Evolutionary conservation across 2,888 invertebrate genomes (phyloP), one percentile per base, ranked within the genome.

Genomic region (Acrocera orbiculus): DNA sequence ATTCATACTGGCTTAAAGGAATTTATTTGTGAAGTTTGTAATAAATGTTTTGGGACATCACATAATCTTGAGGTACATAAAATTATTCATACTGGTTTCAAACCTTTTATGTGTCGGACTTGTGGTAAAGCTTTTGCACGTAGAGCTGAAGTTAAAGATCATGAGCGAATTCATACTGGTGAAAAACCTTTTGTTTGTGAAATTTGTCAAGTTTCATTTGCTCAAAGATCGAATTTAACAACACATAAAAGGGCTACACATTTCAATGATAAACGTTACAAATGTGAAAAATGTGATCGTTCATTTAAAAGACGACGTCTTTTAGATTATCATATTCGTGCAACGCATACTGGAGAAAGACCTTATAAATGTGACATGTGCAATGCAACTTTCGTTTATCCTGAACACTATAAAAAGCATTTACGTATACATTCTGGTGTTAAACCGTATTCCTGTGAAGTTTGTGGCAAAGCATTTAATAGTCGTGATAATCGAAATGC

Each of bases 401-500:
- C 81, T 0, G 80, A 81, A 48, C 82, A 81, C 47, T 78, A 75
- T 49, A 81, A 80, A 10, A 81, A 81, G 43, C 85, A 86, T 47
- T 60, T 73, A 39, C 61, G 76, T 1, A 79, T 81, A 48, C 85
- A 85, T 49, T 77, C 76, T 11, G 81, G 80, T 1, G 73, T 75
- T 37, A 75, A 79, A 39, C 79, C 81, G 0, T 83, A 69, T 44
- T 58, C 66, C 1, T 83, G 83, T 41, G 76, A 77, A 63, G 76
- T 83, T 11, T 86, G 86, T 55, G 81, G 79, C 32, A 85, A 83
- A 53, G 69, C 76, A 32, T 86, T 86, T 61, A 81, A 76, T 51
- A 79, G 81, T 8, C 67, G 81, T 37, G 85, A 85, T 59, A 86
- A 85, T 51, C 66, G 83, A 37, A 83, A 85, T 61, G 78, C 79